Base-by-base conservation (phyloP, 1,140 invertebrate genomes). In the Zaprionus vittiger region DNA sequence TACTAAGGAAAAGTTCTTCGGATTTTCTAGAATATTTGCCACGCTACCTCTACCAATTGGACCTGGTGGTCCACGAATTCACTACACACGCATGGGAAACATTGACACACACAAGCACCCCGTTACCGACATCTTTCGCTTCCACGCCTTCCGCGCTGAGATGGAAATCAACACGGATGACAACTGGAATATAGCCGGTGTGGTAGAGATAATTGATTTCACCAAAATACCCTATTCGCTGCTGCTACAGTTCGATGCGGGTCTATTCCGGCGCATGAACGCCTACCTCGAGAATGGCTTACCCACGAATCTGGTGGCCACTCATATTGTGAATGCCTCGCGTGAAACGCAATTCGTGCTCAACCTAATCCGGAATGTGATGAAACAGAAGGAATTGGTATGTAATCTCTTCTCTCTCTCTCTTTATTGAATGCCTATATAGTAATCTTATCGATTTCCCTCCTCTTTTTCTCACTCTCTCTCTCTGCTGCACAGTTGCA, bases 311-410 rank as follows among this genome's bases (percentile, higher is more conserved):
- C 92, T 94, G 26, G 93, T 94, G 76, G 93, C 92, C 62, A 92
- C 94, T 15, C 94, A 95, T 80, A 93, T 94, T 63, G 89, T 95
- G 17, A 93, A 95, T 73, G 91, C 93, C 4, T 94, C 94, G 14
- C 75, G 87, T 20, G 93, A 93, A 44, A 92, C 91, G 3, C 91
- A 91, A 73, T 82, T 92, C 34, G 81, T 83, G 22, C 75, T 92
- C 56, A 82, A 62, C 9, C 28, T 92, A 14, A 75, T 92, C 24
- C 85, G 89, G 6, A 82, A 81, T 75, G 85, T 84, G 12, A 92
- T 91, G 91, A 92, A 92, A 66, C 85, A 92, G 49, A 92, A 92
- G 69, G 91, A 92, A 63, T 74, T 92, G 79, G 91, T 92, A 28
- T 63, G 91, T 77, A 61, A 54, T 26, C 34, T 28, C 6, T 5